phyloP scores from a whole-genome alignment of 2,888 invertebrate species.

The Malthinus flaveolus region DNA sequence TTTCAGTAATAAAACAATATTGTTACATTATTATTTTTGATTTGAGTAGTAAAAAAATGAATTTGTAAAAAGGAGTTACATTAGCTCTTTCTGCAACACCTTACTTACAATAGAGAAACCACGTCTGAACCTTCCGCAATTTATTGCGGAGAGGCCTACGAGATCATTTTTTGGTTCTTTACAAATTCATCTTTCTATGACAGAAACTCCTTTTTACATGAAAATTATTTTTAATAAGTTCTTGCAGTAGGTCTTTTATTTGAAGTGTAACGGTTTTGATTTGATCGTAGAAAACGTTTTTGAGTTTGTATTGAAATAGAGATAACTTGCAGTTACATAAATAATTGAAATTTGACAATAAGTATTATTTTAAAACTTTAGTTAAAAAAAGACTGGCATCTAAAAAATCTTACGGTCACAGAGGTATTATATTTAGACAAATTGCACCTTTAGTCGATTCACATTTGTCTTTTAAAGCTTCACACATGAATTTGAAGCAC shows the following conservation, averaged over 20 bases:
- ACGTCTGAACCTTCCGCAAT: not conserved
- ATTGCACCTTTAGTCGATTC: constrained; percentile 22
- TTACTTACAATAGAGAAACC: not conserved
- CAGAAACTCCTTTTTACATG: not conserved
- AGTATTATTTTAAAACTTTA: constrained; percentile 9
- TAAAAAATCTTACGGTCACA: constrained; percentile 13
- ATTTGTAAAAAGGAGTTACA: constrained; percentile 10
- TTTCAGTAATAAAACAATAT: constrained; percentile 12
- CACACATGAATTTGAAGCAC: constrained; percentile 47
- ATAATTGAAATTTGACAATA: constrained; percentile 27
- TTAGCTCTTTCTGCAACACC: not conserved
- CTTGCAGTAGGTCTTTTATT: not conserved
- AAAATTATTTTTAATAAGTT: no score
- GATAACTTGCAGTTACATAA: constrained; percentile 19
- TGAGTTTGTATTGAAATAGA: constrained; percentile 17
- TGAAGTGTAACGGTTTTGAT: not conserved
- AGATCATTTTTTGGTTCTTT: no score
- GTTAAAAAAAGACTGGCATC: constrained; percentile 30
- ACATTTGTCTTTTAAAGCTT: constrained; percentile 41
- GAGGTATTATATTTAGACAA: constrained; percentile 21
- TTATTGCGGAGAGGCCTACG: no score
- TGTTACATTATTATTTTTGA: constrained; percentile 3
- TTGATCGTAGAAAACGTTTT: constrained; percentile 2
- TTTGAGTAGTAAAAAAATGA: constrained; percentile 10
- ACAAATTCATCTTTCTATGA: not conserved